Conservation (phyloP, 2,797 vertebrate species). For the Graptemys geographica region DNA sequence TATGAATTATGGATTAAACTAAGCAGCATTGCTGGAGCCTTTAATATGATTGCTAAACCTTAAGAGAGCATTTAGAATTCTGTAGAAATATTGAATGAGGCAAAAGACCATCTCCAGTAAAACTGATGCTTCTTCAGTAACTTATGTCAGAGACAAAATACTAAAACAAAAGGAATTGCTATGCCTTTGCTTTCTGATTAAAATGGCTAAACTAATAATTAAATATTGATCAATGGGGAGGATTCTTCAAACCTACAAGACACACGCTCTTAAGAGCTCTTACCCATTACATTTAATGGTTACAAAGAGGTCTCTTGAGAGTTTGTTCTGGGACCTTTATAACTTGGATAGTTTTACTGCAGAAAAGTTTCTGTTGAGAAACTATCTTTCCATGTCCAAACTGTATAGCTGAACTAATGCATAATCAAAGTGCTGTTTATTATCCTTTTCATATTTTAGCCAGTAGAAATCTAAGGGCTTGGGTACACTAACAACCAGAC, state of each 20-base stretch:
- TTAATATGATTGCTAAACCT: slow-evolving; percentile 51
- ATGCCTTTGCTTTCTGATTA: slow-evolving; percentile 70
- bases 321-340: slow-evolving; percentile 3
- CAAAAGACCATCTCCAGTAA: slow-evolving; percentile 44
- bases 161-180: slow-evolving; percentile 77
- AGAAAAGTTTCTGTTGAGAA: slow-evolving; percentile 4
- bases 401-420: not conserved
- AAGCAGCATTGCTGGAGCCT: slow-evolving; percentile 24
- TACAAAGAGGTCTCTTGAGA: slow-evolving; percentile 15
- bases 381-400: slow-evolving; percentile 26
- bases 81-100: slow-evolving; percentile 7
- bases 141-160: slow-evolving; percentile 17
- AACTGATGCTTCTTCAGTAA: slow-evolving; percentile 64
- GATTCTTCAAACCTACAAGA: slow-evolving; percentile 4
- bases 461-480: slow-evolving; percentile 42
- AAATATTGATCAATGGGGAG: not conserved
- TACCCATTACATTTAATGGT: not conserved
- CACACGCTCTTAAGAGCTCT: not conserved
- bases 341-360: not conserved
- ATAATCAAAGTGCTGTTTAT: slow-evolving; percentile 36
- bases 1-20: slow-evolving; percentile 64
- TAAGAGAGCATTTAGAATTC: slow-evolving; percentile 72
- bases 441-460: slow-evolving; percentile 20
- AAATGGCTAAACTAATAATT: slow-evolving; percentile 20
- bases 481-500: not conserved